Percentiles rank a stretch among this genome's conserved stretches.
Evolutionary conservation across 2,888 invertebrate genomes (phyloP).

Genomic region (Brenthis hecate): DNA sequence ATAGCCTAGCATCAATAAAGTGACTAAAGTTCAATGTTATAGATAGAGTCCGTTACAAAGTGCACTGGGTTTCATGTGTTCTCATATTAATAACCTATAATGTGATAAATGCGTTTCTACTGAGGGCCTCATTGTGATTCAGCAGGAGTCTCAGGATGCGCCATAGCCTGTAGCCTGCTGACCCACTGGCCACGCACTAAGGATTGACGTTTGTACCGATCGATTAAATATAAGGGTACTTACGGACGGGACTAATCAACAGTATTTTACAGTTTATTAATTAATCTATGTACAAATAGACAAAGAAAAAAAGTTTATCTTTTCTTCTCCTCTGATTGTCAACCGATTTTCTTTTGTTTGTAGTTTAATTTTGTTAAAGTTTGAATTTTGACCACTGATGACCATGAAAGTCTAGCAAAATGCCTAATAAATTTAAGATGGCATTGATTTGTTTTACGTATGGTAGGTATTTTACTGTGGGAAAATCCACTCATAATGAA

Average conservation of each 20-base stretch:
- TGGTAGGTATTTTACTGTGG: too few relatives aligned
- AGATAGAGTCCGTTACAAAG: slow-evolving; percentile 12
- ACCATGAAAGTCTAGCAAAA: too few relatives aligned
- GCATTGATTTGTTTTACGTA: too few relatives aligned
- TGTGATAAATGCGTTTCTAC: slow-evolving; percentile 25
- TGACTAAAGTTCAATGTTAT: slow-evolving; percentile 7
- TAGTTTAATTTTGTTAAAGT: too few relatives aligned
- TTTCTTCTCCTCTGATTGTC: too few relatives aligned
- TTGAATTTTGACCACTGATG: too few relatives aligned
- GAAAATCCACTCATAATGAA: too few relatives aligned
- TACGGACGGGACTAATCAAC: not conserved
- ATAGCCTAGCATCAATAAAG: too few relatives aligned
- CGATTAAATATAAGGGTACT: slow-evolving; percentile 40
- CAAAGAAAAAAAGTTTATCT: too few relatives aligned
- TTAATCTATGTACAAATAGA: too few relatives aligned
- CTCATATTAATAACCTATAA: slow-evolving; percentile 32
- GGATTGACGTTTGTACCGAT: slow-evolving; percentile 56
- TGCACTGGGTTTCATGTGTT: slow-evolving; percentile 21
- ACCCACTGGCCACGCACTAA: slow-evolving; percentile 65
- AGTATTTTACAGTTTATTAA: too few relatives aligned
- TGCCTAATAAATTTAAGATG: too few relatives aligned
- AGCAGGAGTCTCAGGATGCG: slow-evolving; percentile 35
- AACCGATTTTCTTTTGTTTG: not conserved
- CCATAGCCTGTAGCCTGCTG: slow-evolving; percentile 62
- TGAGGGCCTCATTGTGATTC: slow-evolving; percentile 34